A percentile compares a stretch with the other conserved stretches of the same genome.
phyloP scores from a whole-genome alignment of 2,888 invertebrate species.

The Rotaria magnacalcarata region DNA sequence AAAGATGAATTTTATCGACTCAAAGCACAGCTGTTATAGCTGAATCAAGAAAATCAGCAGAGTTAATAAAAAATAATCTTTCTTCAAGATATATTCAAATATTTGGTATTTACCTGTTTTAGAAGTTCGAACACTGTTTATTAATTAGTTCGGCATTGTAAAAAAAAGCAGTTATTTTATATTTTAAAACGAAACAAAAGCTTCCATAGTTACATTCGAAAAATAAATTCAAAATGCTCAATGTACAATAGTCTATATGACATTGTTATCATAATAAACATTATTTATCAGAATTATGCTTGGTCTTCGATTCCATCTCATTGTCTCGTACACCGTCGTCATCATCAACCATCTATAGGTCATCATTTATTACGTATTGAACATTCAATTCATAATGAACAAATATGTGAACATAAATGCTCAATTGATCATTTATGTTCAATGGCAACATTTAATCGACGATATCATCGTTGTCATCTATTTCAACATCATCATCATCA shows the following conservation, averaged over 20 bases:
- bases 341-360: neutral
- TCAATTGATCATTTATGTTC: neutral
- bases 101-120: too few relatives aligned
- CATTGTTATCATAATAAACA: neutral
- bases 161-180: too few relatives aligned
- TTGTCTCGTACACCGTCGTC: neutral
- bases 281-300: neutral
- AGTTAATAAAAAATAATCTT: too few relatives aligned
- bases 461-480: neutral
- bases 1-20: too few relatives aligned
- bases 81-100: too few relatives aligned
- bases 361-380: slow-evolving; percentile 8
- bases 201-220: neutral
- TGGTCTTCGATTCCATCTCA: neutral
- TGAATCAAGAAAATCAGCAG: too few relatives aligned
- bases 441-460: neutral
- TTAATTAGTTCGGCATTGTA: too few relatives aligned
- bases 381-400: neutral
- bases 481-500: neutral
- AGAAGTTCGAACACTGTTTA: too few relatives aligned
- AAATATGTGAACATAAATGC: neutral
- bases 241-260: neutral
- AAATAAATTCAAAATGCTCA: neutral
- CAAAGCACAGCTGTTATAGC: too few relatives aligned
- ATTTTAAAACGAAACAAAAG: neutral